Evolutionary conservation across 2,113 vertebrate species (phyloP).

Genomic region (Gallinago undulata): DNA sequence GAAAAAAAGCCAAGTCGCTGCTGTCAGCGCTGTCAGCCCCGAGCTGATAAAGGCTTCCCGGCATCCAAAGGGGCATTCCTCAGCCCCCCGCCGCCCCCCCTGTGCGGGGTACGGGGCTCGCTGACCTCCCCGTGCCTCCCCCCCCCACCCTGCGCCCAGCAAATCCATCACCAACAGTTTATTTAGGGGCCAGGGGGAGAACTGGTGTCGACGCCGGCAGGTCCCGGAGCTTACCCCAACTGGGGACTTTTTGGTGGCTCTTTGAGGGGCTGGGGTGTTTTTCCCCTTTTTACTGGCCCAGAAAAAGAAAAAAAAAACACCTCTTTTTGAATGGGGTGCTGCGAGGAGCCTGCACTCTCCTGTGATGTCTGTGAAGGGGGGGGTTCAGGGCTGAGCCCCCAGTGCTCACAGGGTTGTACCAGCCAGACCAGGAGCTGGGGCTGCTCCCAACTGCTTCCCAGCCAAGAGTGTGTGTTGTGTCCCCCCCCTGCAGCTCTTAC

Average conservation of each 20-base stretch:
- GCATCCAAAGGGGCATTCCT: slow-evolving; percentile 54
- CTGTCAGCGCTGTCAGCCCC: slow-evolving; percentile 50
- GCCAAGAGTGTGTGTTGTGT: neutral
- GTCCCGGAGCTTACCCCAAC: neutral
- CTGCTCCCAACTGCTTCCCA: neutral
- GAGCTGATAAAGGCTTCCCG: slow-evolving; percentile 66
- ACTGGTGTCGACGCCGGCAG: neutral
- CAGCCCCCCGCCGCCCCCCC: neutral
- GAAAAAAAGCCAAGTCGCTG: slow-evolving; percentile 32
- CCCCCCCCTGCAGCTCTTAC: neutral
- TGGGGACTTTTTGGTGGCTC: neutral
- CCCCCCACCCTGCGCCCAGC: neutral
- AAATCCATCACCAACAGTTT: slow-evolving; percentile 9
- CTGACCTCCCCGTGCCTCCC: slow-evolving; percentile 8
- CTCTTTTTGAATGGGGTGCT: neutral
- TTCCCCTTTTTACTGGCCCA: neutral
- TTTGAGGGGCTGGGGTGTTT: accelerated
- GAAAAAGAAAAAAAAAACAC: neutral
- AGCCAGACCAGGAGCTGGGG: accelerated
- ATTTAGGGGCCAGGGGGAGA: neutral
- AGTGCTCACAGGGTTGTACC: accelerated
- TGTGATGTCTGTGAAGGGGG: accelerated
- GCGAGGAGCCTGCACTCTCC: accelerated
- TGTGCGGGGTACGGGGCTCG: neutral
- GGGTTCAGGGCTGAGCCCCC: neutral